Conservation (phyloP, 2,888 invertebrate genomes). For the Xestia rhomboidea region DNA sequence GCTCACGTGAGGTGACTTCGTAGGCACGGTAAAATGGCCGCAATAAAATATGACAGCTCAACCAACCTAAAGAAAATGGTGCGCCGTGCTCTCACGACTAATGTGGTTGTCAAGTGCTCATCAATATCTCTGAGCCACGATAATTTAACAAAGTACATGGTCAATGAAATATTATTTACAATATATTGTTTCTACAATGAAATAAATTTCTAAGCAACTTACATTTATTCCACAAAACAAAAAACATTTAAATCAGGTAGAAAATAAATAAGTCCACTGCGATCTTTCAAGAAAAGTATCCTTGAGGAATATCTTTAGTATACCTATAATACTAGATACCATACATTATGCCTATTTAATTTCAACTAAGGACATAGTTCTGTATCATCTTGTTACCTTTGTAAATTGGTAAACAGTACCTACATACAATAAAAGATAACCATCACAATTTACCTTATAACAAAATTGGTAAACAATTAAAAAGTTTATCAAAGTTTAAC, state of each 20-base stretch:
- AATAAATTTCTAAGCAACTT: background rate
- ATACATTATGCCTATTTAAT: background rate
- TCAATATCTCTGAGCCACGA: constrained; percentile 16
- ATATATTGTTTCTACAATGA: background rate
- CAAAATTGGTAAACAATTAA: constrained; percentile 27
- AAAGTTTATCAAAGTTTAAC: constrained; percentile 8
- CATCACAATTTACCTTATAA: constrained; percentile 11
- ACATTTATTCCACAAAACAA: background rate
- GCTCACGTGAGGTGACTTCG: constrained; percentile 52
- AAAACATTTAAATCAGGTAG: background rate
- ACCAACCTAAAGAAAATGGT: constrained; percentile 18
- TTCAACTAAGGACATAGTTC: background rate
- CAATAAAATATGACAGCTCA: constrained; percentile 26
- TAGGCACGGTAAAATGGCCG: constrained; percentile 12
- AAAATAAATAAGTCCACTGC: background rate
- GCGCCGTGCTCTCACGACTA: background rate
- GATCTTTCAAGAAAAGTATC: background rate
- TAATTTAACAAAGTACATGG: background rate
- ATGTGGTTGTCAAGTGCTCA: constrained; percentile 17
- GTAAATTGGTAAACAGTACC: background rate
- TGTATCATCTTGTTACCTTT: background rate
- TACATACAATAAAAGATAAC: background rate
- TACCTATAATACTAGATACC: background rate
- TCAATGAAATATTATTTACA: background rate
- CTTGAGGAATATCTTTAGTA: background rate